These are phyloP conservation scores for Ganaspis sp. DNA, from an alignment of 1,140 invertebrate species.

Conservation along the genomic window DNA sequence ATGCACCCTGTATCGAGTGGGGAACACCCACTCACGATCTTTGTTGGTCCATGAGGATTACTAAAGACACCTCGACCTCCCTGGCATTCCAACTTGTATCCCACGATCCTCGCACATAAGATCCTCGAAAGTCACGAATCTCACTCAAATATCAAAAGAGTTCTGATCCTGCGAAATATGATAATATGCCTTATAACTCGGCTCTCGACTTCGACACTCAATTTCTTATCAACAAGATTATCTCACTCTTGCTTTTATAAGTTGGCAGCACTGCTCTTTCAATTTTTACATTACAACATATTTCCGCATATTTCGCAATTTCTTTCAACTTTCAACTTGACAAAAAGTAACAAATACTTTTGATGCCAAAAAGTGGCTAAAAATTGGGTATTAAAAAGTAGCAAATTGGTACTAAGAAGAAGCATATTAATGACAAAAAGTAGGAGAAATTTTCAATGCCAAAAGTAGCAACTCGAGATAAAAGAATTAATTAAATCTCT, in stretches of 20 bases:
- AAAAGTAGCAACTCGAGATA: no score
- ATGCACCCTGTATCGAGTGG: slow-evolving; percentile 31
- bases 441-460: no score
- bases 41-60: slow-evolving; percentile 48
- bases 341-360: no score
- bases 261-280: no score
- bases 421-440: no score
- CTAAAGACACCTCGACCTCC: slow-evolving; percentile 49
- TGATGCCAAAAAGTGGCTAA: no score
- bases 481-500: no score
- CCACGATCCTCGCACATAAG: slow-evolving; percentile 54
- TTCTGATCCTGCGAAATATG: slow-evolving; percentile 27
- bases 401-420: no score
- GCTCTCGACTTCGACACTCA: not conserved
- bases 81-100: slow-evolving; percentile 43
- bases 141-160: slow-evolving; percentile 28
- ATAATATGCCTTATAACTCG: not conserved
- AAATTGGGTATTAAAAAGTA: no score
- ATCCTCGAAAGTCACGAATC: slow-evolving; percentile 17
- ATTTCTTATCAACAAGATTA: slow-evolving; percentile 24
- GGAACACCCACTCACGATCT: slow-evolving; percentile 66
- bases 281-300: no score
- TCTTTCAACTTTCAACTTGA: no score
- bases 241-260: not conserved
- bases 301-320: no score